Conservation (phyloP, 2,888 invertebrate species). For the Hymenopus coronatus region DNA sequence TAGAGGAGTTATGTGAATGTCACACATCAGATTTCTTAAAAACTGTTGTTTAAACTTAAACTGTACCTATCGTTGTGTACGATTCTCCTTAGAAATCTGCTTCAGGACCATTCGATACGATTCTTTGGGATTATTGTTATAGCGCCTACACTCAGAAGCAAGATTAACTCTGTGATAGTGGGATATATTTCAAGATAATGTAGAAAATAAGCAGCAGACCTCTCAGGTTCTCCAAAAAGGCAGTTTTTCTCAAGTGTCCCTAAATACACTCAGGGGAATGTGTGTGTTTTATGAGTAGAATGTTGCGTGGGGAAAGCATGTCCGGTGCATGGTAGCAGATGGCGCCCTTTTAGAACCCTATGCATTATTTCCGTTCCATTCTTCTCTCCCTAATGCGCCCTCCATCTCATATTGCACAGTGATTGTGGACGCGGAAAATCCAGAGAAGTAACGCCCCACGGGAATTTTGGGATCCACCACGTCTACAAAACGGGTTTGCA, state of each 20-base stretch:
- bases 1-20: too few relatives aligned
- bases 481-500: neutral
- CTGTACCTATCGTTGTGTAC: too few relatives aligned
- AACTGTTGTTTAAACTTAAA: too few relatives aligned
- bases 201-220: neutral
- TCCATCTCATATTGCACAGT: conserved; percentile 8
- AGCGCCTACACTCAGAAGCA: neutral
- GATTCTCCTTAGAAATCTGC: too few relatives aligned
- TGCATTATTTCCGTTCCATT: neutral
- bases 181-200: neutral
- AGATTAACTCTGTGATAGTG: neutral
- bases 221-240: neutral
- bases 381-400: neutral
- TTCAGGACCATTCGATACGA: too few relatives aligned
- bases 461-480: conserved; percentile 1
- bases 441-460: neutral
- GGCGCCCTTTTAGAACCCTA: neutral
- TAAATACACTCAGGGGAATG: neutral
- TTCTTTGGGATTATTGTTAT: neutral
- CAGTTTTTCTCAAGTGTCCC: neutral
- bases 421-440: neutral
- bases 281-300: neutral
- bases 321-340: neutral
- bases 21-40: too few relatives aligned
- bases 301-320: neutral